Percentiles rank a stretch among this genome's conserved stretches.
phyloP scores from a whole-genome alignment of 2,113 vertebrate species.

The Lophius piscatorius region DNA sequence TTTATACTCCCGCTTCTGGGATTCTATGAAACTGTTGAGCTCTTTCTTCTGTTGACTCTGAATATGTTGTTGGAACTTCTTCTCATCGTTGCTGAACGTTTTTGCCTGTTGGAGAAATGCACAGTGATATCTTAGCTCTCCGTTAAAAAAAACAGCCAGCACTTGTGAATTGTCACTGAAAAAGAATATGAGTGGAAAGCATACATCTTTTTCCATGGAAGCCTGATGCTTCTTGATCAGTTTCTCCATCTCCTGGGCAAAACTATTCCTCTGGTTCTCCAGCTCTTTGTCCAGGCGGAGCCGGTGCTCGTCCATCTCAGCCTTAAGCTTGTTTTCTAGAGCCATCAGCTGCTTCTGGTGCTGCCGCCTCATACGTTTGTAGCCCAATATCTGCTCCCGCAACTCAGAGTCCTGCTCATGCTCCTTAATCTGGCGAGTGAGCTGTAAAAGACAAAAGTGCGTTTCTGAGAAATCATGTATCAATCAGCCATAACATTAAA shows the following conservation, averaged over 20 bases:
- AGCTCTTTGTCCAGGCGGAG: conserved; percentile 98
- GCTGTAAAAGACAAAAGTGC: conserved; percentile 72
- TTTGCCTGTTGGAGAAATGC: conserved; percentile 85
- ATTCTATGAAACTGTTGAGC: conserved; percentile 94
- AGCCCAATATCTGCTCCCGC: conserved; percentile 97
- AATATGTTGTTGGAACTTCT: conserved; percentile 98
- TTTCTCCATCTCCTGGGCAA: conserved; percentile 97
- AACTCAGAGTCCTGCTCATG: conserved; percentile 98
- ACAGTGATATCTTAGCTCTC: conserved; percentile 19
- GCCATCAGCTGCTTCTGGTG: conserved; percentile 99
- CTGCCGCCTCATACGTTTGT: conserved; percentile 97
- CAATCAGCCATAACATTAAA: no score
- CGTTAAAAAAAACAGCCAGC: not conserved
- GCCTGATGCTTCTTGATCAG: conserved; percentile 96
- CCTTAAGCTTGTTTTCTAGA: conserved; percentile 96
- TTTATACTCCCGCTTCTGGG: conserved; percentile 98
- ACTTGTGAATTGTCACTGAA: not conserved
- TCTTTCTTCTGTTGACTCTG: conserved; percentile 98
- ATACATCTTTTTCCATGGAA: conserved; percentile 97
- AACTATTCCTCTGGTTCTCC: conserved; percentile 95
- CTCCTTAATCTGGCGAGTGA: conserved; percentile 98
- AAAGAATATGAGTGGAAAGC: conserved; percentile 21
- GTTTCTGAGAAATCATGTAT: not conserved
- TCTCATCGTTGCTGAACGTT: conserved; percentile 94
- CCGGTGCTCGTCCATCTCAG: conserved; percentile 97